A percentile compares a stretch with the other conserved stretches of the same genome.
These are phyloP conservation scores for Cephus spinipes DNA, from an alignment of 2,888 invertebrate genomes.

Conservation along the genomic window DNA sequence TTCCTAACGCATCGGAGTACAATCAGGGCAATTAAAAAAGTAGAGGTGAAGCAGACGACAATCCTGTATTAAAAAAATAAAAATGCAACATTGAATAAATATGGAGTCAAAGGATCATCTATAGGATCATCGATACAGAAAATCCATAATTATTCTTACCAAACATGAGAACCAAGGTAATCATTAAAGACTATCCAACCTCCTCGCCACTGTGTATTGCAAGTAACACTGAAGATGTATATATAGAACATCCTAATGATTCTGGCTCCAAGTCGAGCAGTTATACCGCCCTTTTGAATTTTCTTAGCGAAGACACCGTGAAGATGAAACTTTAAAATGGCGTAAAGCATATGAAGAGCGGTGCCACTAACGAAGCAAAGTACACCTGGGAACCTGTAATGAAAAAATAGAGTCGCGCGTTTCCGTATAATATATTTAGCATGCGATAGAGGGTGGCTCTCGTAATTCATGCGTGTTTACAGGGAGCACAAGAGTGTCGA, in stretches of 20 bases:
- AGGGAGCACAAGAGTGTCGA: not conserved
- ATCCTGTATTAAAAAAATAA: slow-evolving; percentile 33
- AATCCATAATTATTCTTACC: slow-evolving; percentile 26
- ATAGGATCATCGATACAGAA: not conserved
- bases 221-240: slow-evolving; percentile 68
- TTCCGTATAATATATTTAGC: not conserved
- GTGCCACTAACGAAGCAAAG: slow-evolving; percentile 68
- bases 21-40: slow-evolving; percentile 44
- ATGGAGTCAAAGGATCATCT: not conserved
- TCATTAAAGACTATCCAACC: slow-evolving; percentile 67
- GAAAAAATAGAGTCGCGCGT: not conserved
- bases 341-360: slow-evolving; percentile 70
- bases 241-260: slow-evolving; percentile 63
- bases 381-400: slow-evolving; percentile 66
- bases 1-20: slow-evolving; percentile 69
- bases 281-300: slow-evolving; percentile 11
- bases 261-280: slow-evolving; percentile 18
- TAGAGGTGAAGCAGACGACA: slow-evolving; percentile 27
- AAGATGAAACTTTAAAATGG: slow-evolving; percentile 54
- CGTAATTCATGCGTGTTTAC: not conserved
- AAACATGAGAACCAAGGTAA: slow-evolving; percentile 37
- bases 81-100: not conserved
- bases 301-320: slow-evolving; percentile 37
- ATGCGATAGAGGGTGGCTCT: not conserved
- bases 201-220: slow-evolving; percentile 71